Conservation (phyloP, 2,888 invertebrate genomes). For the Dryomyza anilis region DNA sequence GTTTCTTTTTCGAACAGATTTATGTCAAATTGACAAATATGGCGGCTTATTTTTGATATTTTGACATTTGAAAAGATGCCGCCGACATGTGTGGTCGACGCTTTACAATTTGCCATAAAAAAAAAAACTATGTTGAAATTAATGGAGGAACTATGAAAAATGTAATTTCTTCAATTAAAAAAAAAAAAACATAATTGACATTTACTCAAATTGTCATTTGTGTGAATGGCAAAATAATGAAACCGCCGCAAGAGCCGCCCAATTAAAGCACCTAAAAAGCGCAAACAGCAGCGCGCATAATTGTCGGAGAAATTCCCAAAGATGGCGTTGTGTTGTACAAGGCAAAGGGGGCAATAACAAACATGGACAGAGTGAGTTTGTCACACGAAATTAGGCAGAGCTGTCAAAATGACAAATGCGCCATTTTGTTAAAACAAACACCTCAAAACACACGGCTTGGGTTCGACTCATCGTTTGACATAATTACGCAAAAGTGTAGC, state of each 20-base stretch:
- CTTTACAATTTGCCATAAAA: too few species aligned
- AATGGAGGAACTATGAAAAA: neutral
- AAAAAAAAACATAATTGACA: too few species aligned
- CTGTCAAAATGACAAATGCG: constrained; percentile 22
- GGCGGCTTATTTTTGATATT: neutral
- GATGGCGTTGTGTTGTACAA: neutral
- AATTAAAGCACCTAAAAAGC: constrained; percentile 20
- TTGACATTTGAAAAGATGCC: neutral
- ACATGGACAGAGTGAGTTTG: neutral
- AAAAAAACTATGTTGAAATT: neutral
- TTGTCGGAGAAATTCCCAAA: constrained; percentile 8
- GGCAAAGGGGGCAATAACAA: neutral
- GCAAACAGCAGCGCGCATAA: neutral
- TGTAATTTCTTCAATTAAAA: too few species aligned
- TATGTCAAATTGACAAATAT: neutral
- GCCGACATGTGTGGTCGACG: neutral
- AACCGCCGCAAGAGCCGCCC: constrained; percentile 30
- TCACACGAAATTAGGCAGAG: constrained; percentile 4
- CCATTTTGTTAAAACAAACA: constrained; percentile 23
- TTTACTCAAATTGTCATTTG: constrained; percentile 36
- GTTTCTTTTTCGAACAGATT: neutral
- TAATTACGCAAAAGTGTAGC: constrained; percentile 10
- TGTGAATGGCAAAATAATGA: constrained; percentile 52
- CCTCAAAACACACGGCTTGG: neutral
- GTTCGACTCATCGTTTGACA: constrained; percentile 8